These are phyloP conservation scores for Diacarnus erythraeanus DNA, from an alignment of 37 sponge, comb jelly and placozoan genomes.

Conservation along the genomic window DNA sequence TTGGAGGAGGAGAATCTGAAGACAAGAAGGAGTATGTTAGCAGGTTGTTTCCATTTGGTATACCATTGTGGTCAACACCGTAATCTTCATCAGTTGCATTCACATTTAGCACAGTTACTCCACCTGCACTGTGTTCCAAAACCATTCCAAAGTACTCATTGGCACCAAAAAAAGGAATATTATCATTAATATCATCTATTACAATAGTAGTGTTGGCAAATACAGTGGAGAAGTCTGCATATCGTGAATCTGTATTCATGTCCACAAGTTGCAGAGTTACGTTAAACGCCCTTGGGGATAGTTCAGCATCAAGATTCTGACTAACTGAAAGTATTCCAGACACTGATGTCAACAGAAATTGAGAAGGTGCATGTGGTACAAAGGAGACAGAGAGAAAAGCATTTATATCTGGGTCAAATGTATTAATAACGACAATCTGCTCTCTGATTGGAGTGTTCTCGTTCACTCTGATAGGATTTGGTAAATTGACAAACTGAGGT, in stretches of 20 bases:
- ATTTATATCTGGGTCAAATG: slow-evolving; percentile 39
- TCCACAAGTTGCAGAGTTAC: slow-evolving; percentile 46
- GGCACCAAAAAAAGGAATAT: slow-evolving; percentile 26
- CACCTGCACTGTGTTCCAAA: slow-evolving; percentile 31
- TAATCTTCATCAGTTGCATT: slow-evolving; percentile 65
- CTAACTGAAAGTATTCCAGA: slow-evolving; percentile 44
- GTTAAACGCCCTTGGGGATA: slow-evolving; percentile 17
- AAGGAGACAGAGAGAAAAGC: slow-evolving; percentile 1
- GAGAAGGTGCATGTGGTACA: background rate
- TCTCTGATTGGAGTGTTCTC: background rate
- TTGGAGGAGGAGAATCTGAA: slow-evolving; percentile 8
- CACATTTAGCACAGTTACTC: slow-evolving; percentile 29
- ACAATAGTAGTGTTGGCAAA: slow-evolving; percentile 32
- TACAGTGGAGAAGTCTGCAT: background rate
- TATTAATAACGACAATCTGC: background rate
- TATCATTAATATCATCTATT: slow-evolving; percentile 59
- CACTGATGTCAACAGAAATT: slow-evolving; percentile 22
- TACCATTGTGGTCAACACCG: slow-evolving; percentile 38
- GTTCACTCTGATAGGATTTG: background rate
- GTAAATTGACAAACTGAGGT: slow-evolving; percentile 41
- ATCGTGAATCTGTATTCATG: slow-evolving; percentile 26
- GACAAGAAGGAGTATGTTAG: slow-evolving; percentile 39
- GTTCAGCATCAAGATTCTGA: slow-evolving; percentile 46
- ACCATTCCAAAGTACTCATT: slow-evolving; percentile 11
- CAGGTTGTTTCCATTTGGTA: slow-evolving; percentile 68